Evolutionary conservation across 2,888 invertebrate species (phyloP).

Genomic region (Phrixothrix hirtus): DNA sequence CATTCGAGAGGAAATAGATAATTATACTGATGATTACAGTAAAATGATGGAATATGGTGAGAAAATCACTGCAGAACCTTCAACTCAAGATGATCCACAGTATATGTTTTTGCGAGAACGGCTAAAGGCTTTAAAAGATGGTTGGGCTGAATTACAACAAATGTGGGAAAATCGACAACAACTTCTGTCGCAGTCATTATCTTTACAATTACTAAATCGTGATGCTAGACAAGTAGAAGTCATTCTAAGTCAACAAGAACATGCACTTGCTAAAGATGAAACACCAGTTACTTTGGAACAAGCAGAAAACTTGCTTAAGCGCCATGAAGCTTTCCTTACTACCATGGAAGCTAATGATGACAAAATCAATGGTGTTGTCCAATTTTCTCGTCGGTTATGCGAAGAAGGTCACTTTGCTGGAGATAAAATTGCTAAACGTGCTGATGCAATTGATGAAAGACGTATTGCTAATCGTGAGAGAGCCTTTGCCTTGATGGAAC

Average conservation of each 20-base stretch:
- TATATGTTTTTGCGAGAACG: slow-evolving; percentile 99
- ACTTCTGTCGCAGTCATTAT: slow-evolving; percentile 90
- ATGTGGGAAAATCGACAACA: slow-evolving; percentile 99
- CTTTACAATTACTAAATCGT: slow-evolving; percentile 92
- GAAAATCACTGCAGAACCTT: slow-evolving; percentile 84
- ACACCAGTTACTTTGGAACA: slow-evolving; percentile 92
- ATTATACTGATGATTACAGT: slow-evolving; percentile 96
- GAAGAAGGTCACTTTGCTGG: slow-evolving; percentile 89
- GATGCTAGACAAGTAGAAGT: slow-evolving; percentile 98
- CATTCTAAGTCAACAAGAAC: slow-evolving; percentile 96
- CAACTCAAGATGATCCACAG: slow-evolving; percentile 94
- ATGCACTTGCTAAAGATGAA: slow-evolving; percentile 95
- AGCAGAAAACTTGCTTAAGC: slow-evolving; percentile 95
- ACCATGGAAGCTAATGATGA: slow-evolving; percentile 99
- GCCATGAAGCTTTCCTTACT: slow-evolving; percentile 98
- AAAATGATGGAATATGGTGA: slow-evolving; percentile 99
- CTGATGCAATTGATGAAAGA: slow-evolving; percentile 90
- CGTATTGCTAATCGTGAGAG: slow-evolving; percentile 88
- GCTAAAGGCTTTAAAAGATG: slow-evolving; percentile 95
- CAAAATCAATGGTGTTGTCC: slow-evolving; percentile 95
- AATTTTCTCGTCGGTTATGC: slow-evolving; percentile 87
- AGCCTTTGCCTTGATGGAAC: slow-evolving; percentile 89
- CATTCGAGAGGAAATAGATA: slow-evolving; percentile 98
- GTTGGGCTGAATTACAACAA: slow-evolving; percentile 98
- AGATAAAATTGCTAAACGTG: slow-evolving; percentile 95